Conservation (phyloP, 2,888 invertebrate species). For the Synergus umbraculus region DNA sequence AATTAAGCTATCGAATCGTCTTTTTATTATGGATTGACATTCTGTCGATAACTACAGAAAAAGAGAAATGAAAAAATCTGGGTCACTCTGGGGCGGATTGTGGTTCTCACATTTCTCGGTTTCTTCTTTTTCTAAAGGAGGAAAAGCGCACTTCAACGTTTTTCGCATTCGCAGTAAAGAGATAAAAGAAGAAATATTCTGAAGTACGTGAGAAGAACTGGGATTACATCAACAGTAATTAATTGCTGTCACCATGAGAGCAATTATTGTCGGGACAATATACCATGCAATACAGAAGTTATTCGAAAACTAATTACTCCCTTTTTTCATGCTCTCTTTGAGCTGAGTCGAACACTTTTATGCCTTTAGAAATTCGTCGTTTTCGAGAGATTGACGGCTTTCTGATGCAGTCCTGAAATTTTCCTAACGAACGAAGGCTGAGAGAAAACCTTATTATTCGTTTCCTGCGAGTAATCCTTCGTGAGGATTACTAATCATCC, state of each 20-base stretch:
- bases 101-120: neutral
- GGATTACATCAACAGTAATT: neutral
- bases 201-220: neutral
- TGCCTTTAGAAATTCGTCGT: neutral
- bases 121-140: neutral
- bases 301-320: neutral
- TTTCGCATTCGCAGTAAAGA: neutral
- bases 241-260: neutral
- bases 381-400: neutral
- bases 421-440: conserved; percentile 12
- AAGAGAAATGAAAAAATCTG: neutral
- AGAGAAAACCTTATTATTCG: conserved; percentile 13
- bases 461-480: neutral
- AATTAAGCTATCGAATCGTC: neutral
- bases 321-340: neutral
- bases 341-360: neutral
- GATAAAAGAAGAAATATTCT: neutral
- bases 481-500: conserved; percentile 4
- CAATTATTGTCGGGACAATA: neutral
- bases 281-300: neutral
- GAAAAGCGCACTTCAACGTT: neutral
- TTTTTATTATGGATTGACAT: neutral
- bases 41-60: neutral
- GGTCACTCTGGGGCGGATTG: neutral
- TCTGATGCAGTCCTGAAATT: neutral